Percentiles rank a stretch among this genome's conserved stretches.
These are phyloP conservation scores for Gephyroberyx darwinii DNA, from an alignment of 2,797 vertebrate genomes.

Conservation along the genomic window DNA sequence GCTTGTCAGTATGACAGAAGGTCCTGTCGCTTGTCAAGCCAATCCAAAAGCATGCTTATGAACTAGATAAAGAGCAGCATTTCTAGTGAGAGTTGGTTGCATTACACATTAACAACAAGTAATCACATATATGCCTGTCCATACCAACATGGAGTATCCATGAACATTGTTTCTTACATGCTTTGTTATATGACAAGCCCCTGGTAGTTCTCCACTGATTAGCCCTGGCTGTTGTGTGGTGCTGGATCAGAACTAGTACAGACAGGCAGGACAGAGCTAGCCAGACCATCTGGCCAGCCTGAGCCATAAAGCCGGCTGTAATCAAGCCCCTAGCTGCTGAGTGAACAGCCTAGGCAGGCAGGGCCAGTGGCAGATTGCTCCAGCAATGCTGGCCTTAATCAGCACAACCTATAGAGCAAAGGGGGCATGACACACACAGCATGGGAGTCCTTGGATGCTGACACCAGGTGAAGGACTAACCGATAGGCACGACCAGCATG, in stretches of 20 bases:
- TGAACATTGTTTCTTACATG: neutral
- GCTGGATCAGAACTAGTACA: constrained; percentile 21
- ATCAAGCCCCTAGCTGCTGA: constrained; percentile 72
- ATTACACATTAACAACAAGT: no score
- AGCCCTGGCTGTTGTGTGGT: constrained; percentile 18
- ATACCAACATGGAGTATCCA: no score
- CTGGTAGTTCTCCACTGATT: constrained; percentile 28
- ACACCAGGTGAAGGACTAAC: constrained; percentile 50
- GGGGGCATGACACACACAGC: constrained; percentile 35
- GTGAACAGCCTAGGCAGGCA: constrained; percentile 30
- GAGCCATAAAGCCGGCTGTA: constrained; percentile 76
- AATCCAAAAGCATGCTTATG: neutral
- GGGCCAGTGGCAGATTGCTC: constrained; percentile 67
- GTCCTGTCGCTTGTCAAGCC: constrained; percentile 8
- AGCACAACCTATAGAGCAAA: constrained; percentile 55
- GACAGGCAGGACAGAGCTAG: constrained; percentile 16
- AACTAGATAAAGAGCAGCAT: neutral
- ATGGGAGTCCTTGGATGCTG: constrained; percentile 24
- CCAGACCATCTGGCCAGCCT: constrained; percentile 68
- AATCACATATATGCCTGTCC: no score
- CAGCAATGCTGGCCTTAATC: constrained; percentile 72
- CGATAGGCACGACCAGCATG: constrained; percentile 37
- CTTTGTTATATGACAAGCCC: neutral
- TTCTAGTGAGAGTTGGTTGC: no score
- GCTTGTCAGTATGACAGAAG: constrained; percentile 6